Percentiles rank a stretch among this genome's conserved stretches.
These are phyloP conservation scores for Camponotus vicinus DNA, from an alignment of 1,140 invertebrate species.

Conservation along the genomic window DNA sequence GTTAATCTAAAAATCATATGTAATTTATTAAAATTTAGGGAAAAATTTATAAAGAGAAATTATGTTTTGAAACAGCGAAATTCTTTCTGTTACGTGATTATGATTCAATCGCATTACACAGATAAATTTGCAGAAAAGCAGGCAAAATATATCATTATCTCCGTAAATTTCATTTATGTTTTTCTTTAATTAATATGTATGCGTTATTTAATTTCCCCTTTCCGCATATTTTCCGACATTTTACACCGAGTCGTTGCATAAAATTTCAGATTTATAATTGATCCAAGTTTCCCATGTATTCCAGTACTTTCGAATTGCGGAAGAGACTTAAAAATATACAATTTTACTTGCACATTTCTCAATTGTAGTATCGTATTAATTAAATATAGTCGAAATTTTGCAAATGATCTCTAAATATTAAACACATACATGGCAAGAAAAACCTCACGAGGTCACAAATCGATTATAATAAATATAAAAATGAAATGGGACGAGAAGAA, in stretches of 20 bases:
- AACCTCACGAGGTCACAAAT: too few species aligned
- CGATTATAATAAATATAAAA: background rate
- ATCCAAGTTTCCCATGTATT: too few species aligned
- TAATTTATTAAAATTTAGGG: background rate
- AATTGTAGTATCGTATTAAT: background rate
- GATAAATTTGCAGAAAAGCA: conserved; percentile 51
- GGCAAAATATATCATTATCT: conserved; percentile 50
- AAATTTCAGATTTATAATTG: background rate
- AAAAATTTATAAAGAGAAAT: background rate
- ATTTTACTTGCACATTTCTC: background rate
- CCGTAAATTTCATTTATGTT: conserved; percentile 61
- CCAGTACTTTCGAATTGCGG: background rate
- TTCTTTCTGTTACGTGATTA: background rate
- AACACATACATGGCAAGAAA: too few species aligned
- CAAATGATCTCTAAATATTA: background rate
- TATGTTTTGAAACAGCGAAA: background rate
- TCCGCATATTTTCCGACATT: conserved; percentile 38
- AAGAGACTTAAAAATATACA: background rate
- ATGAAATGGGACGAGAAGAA: background rate
- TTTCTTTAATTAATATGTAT: conserved; percentile 57
- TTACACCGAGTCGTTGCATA: background rate
- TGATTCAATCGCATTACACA: conserved; percentile 27
- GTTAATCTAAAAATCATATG: background rate
- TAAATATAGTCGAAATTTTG: background rate
- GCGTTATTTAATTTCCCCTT: conserved; percentile 33